Evolutionary conservation across 37 sponge, comb jelly and placozoan genomes (phyloP).

Genomic region (Bolinopsis microptera): DNA sequence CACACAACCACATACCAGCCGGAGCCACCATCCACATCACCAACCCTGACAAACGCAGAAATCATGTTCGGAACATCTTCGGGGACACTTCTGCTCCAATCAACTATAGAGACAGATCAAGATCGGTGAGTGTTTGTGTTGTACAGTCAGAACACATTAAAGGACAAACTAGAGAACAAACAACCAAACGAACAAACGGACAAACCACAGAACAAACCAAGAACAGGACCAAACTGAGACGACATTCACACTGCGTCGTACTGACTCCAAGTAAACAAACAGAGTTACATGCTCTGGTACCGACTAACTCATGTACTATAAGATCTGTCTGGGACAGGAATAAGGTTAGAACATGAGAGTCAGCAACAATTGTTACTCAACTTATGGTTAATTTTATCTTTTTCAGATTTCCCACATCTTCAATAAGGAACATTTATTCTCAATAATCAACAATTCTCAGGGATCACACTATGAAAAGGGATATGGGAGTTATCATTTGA

Average conservation of each 20-base stretch:
- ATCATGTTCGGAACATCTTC: slow-evolving; percentile 20
- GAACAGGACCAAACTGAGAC: too few species aligned
- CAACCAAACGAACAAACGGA: too few species aligned
- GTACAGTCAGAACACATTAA: too few species aligned
- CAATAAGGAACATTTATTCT: too few species aligned
- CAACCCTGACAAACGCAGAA: slow-evolving; percentile 8
- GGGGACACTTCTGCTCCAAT: background rate
- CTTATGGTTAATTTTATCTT: too few species aligned
- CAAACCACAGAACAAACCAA: too few species aligned
- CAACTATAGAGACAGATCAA: background rate
- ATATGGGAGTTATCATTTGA: background rate
- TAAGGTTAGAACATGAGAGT: too few species aligned
- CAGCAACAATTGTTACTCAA: too few species aligned
- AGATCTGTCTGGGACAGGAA: background rate
- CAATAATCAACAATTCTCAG: too few species aligned
- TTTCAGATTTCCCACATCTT: too few species aligned
- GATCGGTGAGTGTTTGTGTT: slow-evolving; percentile 35
- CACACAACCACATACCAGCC: background rate
- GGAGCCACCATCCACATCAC: slow-evolving; percentile 64
- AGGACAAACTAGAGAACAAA: too few species aligned
- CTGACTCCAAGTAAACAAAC: background rate
- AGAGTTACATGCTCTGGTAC: background rate
- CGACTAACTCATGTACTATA: background rate
- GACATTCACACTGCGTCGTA: background rate
- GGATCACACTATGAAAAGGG: too few species aligned